Conservation (phyloP, 2,888 invertebrate species). For the Cephus pygmeus region DNA sequence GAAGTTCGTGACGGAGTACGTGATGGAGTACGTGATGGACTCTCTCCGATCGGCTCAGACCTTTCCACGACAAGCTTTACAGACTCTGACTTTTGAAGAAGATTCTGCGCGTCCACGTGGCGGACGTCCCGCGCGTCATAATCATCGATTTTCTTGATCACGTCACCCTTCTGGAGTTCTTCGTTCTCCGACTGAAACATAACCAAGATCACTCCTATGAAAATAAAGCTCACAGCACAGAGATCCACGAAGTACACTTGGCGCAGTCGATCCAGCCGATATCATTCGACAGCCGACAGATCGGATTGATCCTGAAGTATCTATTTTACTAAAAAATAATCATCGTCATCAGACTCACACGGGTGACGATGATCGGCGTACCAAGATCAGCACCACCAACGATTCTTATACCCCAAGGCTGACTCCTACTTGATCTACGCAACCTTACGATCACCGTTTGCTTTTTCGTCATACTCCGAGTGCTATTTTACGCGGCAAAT, state of each 20-base stretch:
- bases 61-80: slow-evolving; percentile 86
- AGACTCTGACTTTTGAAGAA: slow-evolving; percentile 84
- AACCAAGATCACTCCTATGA: slow-evolving; percentile 20
- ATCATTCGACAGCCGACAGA: neutral
- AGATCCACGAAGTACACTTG: neutral
- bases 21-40: slow-evolving; percentile 37
- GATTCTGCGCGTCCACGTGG: slow-evolving; percentile 91
- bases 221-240: slow-evolving; percentile 4
- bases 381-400: slow-evolving; percentile 89
- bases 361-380: slow-evolving; percentile 87
- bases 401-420: slow-evolving; percentile 88
- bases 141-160: slow-evolving; percentile 89
- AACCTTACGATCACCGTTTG: slow-evolving; percentile 82
- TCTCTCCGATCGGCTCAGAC: slow-evolving; percentile 64
- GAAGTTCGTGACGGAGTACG: slow-evolving; percentile 28
- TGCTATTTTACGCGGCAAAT: neutral
- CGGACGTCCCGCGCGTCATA: slow-evolving; percentile 88
- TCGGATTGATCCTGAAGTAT: neutral
- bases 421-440: slow-evolving; percentile 76
- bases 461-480: slow-evolving; percentile 73
- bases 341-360: slow-evolving; percentile 72
- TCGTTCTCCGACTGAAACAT: slow-evolving; percentile 82
- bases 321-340: neutral
- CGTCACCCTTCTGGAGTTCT: slow-evolving; percentile 87
- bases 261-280: neutral